phyloP scores from a whole-genome alignment of 2,888 invertebrate species.

The Conus canariensis region DNA sequence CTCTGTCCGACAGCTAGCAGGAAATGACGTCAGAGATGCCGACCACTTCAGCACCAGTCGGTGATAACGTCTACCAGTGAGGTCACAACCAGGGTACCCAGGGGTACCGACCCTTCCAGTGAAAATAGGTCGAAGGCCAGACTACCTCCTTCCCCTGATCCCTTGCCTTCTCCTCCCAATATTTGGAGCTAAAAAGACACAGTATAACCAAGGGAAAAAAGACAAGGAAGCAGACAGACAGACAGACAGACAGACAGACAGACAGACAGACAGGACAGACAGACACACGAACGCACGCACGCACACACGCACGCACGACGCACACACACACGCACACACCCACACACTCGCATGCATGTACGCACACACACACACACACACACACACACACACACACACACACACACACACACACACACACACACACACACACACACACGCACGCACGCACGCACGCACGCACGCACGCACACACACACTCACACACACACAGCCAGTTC shows the following conservation, averaged over 20 bases:
- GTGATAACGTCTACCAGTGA: too few species aligned
- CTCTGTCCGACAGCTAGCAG: too few species aligned
- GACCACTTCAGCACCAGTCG: too few species aligned
- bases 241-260: neutral
- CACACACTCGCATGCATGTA: neutral
- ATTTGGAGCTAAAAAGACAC: neutral
- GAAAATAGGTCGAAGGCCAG: too few species aligned
- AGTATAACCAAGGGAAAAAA: neutral
- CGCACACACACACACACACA: constrained; percentile 12
- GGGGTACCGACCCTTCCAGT: too few species aligned
- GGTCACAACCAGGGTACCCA: too few species aligned
- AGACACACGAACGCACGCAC: too few species aligned
- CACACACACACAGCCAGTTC: too few species aligned
- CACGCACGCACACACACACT: neutral
- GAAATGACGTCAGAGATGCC: too few species aligned
- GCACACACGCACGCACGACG: too few species aligned
- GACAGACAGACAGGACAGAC: neutral
- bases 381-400: constrained; percentile 2
- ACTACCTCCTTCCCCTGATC: too few species aligned
- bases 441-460: neutral
- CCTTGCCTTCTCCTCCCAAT: neutral
- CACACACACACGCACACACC: neutral
- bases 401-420: constrained; percentile 20
- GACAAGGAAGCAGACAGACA: constrained; percentile 1
- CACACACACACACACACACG: constrained; percentile 22